phyloP scores from a whole-genome alignment of 2,113 vertebrate genomes.

The Neolamprologus longior region DNA sequence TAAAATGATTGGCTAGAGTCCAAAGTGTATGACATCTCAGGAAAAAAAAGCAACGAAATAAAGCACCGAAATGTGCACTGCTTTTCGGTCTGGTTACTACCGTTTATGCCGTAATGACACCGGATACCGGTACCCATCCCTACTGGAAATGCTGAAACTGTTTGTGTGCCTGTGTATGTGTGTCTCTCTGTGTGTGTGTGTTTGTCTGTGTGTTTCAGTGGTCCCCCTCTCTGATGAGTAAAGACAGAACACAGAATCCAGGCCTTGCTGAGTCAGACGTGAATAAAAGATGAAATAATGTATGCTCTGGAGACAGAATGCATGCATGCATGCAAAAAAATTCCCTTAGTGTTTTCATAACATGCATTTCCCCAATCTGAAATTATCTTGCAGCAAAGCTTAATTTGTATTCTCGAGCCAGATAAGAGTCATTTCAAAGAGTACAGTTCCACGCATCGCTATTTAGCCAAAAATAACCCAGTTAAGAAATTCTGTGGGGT shows the following conservation, averaged over 20 bases:
- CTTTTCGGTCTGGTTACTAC: not conserved
- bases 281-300: slow-evolving; percentile 50
- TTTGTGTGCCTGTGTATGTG: not conserved
- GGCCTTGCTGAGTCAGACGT: slow-evolving; percentile 36
- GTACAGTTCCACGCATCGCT: not conserved
- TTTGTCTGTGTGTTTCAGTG: not conserved
- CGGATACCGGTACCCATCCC: not conserved
- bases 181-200: not conserved
- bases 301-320: not conserved
- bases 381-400: not conserved
- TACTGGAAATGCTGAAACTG: slow-evolving; percentile 41
- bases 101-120: not conserved
- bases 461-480: not conserved
- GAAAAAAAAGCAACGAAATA: not conserved
- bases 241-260: slow-evolving; percentile 4
- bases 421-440: not conserved
- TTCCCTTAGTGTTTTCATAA: not conserved
- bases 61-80: not conserved
- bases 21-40: not conserved
- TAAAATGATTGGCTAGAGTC: not conserved
- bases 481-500: not conserved
- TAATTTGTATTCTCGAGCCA: not conserved
- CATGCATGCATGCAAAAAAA: not conserved
- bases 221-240: slow-evolving; percentile 11
- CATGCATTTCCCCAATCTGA: not conserved